phyloP scores from a whole-genome alignment of 2,888 invertebrate genomes.

The Protonemura montana region DNA sequence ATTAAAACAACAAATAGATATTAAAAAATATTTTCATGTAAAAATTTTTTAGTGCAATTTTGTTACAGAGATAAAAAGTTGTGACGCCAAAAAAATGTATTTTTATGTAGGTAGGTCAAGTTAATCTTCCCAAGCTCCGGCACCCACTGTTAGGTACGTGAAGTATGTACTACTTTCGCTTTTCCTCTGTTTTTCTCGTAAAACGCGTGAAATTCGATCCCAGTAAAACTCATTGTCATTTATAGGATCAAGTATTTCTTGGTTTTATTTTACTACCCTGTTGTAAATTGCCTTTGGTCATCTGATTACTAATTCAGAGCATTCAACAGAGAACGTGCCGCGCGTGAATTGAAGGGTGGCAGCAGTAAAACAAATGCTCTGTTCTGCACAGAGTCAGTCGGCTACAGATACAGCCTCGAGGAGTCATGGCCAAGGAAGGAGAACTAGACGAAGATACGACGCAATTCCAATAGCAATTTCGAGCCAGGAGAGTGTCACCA shows the following conservation, averaged over 20 bases:
- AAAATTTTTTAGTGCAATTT: too few relatives aligned
- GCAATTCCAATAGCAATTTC: constrained; percentile 19
- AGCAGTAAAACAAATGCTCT: constrained; percentile 4
- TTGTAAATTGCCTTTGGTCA: constrained; percentile 44
- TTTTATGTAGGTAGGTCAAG: not conserved
- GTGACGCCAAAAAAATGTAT: not conserved
- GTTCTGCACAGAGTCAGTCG: not conserved
- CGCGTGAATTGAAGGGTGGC: constrained; percentile 17
- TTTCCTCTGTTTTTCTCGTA: not conserved
- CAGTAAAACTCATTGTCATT: constrained; percentile 38
- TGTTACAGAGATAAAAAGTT: not conserved
- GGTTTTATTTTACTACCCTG: constrained; percentile 41
- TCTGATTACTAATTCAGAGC: constrained; percentile 42
- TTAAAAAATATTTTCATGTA: too few relatives aligned
- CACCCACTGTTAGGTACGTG: not conserved
- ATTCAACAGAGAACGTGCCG: constrained; percentile 10
- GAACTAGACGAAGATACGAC: constrained; percentile 14
- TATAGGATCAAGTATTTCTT: constrained; percentile 37
- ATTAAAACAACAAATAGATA: too few relatives aligned
- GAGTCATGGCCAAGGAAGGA: not conserved
- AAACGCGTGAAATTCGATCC: constrained; percentile 36
- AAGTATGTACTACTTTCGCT: not conserved
- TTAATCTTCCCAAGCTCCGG: not conserved
- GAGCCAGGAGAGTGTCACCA: not conserved
- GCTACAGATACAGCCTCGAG: too few relatives aligned